Percentiles rank a stretch among this genome's conserved stretches.
Evolutionary conservation across 2,797 vertebrate species (phyloP).

Genomic region (Halcyon badia): DNA sequence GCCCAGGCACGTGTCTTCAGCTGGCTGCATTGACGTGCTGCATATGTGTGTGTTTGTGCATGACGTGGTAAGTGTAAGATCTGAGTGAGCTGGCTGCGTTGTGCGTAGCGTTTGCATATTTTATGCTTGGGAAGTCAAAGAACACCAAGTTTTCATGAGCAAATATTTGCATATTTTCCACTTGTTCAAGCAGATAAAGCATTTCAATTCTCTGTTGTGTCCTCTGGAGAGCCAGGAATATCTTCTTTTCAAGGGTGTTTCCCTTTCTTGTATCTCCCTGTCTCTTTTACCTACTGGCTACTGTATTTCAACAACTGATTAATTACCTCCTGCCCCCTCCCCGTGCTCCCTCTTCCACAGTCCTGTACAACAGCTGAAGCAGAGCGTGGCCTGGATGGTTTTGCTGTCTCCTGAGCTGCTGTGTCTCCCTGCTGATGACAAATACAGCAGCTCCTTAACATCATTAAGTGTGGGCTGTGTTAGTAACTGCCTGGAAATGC

Average conservation of each 20-base stretch:
- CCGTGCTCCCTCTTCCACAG: background rate
- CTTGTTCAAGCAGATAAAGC: conserved; percentile 60
- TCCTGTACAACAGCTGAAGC: background rate
- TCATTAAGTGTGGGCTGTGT: conserved; percentile 4
- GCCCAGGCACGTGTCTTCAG: background rate
- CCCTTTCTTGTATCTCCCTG: background rate
- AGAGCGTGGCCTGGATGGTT: background rate
- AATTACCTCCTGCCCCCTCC: background rate
- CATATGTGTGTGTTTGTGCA: background rate
- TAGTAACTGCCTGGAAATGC: background rate
- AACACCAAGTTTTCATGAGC: conserved; percentile 49
- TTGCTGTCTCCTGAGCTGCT: background rate
- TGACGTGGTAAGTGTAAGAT: background rate
- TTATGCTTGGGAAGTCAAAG: conserved; percentile 60
- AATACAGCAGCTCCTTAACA: background rate
- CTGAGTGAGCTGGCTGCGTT: background rate
- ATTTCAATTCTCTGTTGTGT: background rate
- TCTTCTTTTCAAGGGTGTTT: conserved; percentile 5
- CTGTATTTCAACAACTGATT: background rate
- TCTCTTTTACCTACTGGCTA: background rate
- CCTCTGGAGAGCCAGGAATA: background rate
- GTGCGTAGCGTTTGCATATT: background rate
- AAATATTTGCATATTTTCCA: conserved; percentile 81
- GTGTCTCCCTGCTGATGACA: background rate
- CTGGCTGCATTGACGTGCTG: background rate